Conservation (phyloP, 2,113 vertebrate species). For the Zapus hudsonius region DNA sequence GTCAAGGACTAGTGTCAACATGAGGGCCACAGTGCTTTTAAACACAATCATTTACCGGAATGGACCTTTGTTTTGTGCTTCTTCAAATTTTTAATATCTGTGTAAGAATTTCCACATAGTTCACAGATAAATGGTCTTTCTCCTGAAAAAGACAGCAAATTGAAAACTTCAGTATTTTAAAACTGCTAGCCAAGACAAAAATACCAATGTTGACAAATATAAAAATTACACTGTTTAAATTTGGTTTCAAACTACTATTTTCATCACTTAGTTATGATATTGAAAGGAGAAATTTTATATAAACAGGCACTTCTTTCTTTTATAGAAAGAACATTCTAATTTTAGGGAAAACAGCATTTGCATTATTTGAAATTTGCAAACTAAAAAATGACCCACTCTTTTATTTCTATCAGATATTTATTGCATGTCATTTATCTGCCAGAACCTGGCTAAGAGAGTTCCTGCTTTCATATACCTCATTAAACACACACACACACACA, state of each 20-base stretch:
- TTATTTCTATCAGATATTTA: slow-evolving; percentile 44
- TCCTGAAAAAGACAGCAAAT: slow-evolving; percentile 84
- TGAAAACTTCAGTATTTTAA: slow-evolving; percentile 63
- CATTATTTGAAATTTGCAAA: slow-evolving; percentile 53
- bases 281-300: slow-evolving; percentile 38
- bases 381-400: not conserved
- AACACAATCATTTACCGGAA: slow-evolving; percentile 85
- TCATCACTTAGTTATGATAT: slow-evolving; percentile 19
- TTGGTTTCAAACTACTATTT: slow-evolving; percentile 49
- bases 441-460: slow-evolving; percentile 36
- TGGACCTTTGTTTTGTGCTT: slow-evolving; percentile 97
- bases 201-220: slow-evolving; percentile 48
- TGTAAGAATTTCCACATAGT: slow-evolving; percentile 96
- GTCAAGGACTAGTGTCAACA: not conserved
- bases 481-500: not conserved
- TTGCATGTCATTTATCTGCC: slow-evolving; percentile 5
- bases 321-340: not conserved
- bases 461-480: slow-evolving; percentile 31
- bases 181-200: slow-evolving; percentile 52
- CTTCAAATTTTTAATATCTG: slow-evolving; percentile 97
- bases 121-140: slow-evolving; percentile 96
- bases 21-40: not conserved
- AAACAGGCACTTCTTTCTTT: not conserved
- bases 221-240: slow-evolving; percentile 41
- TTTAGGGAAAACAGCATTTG: slow-evolving; percentile 30